Evolutionary conservation across 1,140 invertebrate genomes (phyloP), one percentile per base, ranked within the genome.

Genomic region (Acromyrmex charruanus): DNA sequence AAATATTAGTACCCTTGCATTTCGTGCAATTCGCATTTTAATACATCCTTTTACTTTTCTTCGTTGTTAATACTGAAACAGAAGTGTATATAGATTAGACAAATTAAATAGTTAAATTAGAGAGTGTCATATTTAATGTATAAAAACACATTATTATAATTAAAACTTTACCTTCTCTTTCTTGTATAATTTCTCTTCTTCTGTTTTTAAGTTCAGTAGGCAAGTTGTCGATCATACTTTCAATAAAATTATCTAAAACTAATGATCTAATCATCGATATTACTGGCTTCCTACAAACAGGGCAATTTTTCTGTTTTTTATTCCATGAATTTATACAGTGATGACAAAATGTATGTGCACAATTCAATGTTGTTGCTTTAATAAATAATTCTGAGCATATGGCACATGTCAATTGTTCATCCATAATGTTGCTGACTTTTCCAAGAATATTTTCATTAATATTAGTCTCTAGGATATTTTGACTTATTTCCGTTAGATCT

Each of bases 331-430:
- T 92, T 51, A 98, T 98, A 91, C 98, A 98, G 88, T 96, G 95
- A 44, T 96, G 94, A 92, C 98, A 98, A 92, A 98, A 98, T 1
- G 97, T 97, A 89, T 98, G 98, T 0, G 96, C 96, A 93, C 98
- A 98, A 92, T 96, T 97, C 7, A 98, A 93, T 0, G 97, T 97
- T 16, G 96, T 97, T 0, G 98, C 97, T 53, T 95, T 95, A 0
- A 98, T 95, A 94, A 98, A 97, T 1, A 98, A 94, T 95, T 98
- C 98, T 69, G 96, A 97, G 92, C 98, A 98, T 85, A 98, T 97
- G 77, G 96, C 96, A 92, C 98, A 98, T 77, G 97, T 97, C 21
- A 98, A 93, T 92, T 98, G 97, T 77, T 96, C 96, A 88, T 98
- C 97, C 95, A 98, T 96, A n/a, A 97, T 95, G 79, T 96, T 94